phyloP scores from a whole-genome alignment of 2,797 vertebrate species.

The Acanthopagrus latus region DNA sequence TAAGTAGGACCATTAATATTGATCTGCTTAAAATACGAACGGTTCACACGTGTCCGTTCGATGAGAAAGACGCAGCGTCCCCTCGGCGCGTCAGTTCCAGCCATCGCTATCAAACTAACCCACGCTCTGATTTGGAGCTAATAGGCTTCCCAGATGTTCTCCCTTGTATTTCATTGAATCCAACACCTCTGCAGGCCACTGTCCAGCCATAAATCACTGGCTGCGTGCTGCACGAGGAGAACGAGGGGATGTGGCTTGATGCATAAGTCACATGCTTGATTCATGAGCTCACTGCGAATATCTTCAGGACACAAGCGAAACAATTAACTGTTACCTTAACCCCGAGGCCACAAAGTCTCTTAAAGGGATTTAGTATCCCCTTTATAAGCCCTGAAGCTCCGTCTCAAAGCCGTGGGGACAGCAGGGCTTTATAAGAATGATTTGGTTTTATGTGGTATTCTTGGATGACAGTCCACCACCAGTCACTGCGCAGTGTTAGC shows the following conservation, averaged over 20 bases:
- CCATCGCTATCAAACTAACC: conserved; percentile 79
- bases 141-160: conserved; percentile 88
- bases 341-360: conserved; percentile 78
- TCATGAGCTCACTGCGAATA: conserved; percentile 80
- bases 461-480: conserved; percentile 79
- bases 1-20: conserved; percentile 78
- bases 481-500: conserved; percentile 78
- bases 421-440: conserved; percentile 78
- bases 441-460: conserved; percentile 86
- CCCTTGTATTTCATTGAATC: conserved; percentile 80
- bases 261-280: conserved; percentile 81
- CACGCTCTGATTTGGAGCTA: conserved; percentile 79
- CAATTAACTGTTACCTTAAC: conserved; percentile 87
- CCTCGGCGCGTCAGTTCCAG: conserved; percentile 61
- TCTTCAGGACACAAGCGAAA: conserved; percentile 78
- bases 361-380: conserved; percentile 80
- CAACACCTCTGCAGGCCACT: conserved; percentile 85
- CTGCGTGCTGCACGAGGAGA: conserved; percentile 67
- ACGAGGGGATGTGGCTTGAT: conserved; percentile 72
- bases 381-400: conserved; percentile 79
- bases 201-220: conserved; percentile 84
- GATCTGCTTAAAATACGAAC: conserved; percentile 77
- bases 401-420: conserved; percentile 75
- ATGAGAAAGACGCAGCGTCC: conserved; percentile 57
- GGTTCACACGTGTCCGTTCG: conserved; percentile 58